Base-by-base conservation (phyloP, 2,888 invertebrate genomes). In the Scaeva pyrastri region DNA sequence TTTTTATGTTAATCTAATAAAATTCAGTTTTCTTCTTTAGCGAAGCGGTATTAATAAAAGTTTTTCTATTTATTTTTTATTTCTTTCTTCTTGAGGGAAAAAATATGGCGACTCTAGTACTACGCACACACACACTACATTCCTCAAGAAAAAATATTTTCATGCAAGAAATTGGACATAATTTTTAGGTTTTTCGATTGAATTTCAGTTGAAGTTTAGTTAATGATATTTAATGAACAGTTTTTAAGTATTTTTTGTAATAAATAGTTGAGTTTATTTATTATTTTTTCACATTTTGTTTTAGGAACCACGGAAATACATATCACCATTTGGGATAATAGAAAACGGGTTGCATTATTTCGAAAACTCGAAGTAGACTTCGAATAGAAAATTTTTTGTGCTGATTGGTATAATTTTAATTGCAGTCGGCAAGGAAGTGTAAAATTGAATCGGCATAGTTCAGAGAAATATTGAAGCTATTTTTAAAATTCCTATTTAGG, bases 341-440 rank as follows among this genome's bases (percentile, higher is more conserved):
- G 60, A 66, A 85, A 85, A 45, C 50, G 81, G 81, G 76, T 70
- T 85, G 85, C 85, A 72, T 81, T 81, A 66, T 52, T 73, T 62
- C 68, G 76, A 73, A 81, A 21, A 19, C 68, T 81, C 84, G 84
- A 79, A 79, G 14, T 26, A 14, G 21, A 58, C 50, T 45, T 50
- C 52, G 21, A 68, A 45, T 50, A 3, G 6, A 14, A 14, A 52
- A 12, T 58, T 41, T 21, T 26, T 12, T n/a, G 14, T 10, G 1
- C 0, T 21, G 14, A 73, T 62, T 70, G 71, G 50, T 77, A 19
- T 60, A 31, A n/a, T 21, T 1, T n/a, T 11, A n/a, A 26, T 39
- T n/a, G 14, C 0, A 0, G 45, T 1, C 5, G 81, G 36, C 58
- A 82, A 45, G 31, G 77, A 41, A 78, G 77, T 71, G 43, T 7